Percentiles rank a stretch among this genome's conserved stretches.
These are phyloP conservation scores for Chaenocephalus aceratus DNA, from an alignment of 2,113 vertebrate genomes.

Conservation along the genomic window DNA sequence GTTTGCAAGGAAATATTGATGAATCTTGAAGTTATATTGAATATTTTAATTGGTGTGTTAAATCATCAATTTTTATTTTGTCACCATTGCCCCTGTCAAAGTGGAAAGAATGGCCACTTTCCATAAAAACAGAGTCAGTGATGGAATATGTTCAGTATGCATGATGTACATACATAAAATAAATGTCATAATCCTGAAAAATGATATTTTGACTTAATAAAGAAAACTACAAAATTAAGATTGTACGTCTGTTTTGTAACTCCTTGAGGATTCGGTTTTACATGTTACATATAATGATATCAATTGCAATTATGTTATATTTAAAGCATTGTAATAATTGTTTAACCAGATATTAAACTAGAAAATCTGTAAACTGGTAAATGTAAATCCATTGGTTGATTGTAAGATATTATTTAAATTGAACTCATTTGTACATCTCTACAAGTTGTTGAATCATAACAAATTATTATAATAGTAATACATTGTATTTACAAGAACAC, in stretches of 20 bases:
- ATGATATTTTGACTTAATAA: constrained; percentile 67
- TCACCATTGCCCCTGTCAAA: not conserved
- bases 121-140: not conserved
- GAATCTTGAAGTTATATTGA: not conserved
- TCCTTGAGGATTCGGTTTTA: not conserved
- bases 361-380: too few species aligned
- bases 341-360: too few species aligned
- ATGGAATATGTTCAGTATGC: constrained; percentile 32
- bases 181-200: constrained; percentile 39
- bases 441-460: too few species aligned
- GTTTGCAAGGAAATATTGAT: not conserved
- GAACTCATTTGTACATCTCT: too few species aligned
- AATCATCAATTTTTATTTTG: not conserved
- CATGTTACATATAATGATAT: too few species aligned
- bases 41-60: not conserved
- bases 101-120: not conserved
- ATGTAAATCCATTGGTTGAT: too few species aligned
- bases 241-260: not conserved
- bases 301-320: too few species aligned
- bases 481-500: too few species aligned
- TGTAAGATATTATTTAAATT: too few species aligned
- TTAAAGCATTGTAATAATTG: too few species aligned
- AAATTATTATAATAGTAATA: too few species aligned
- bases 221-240: constrained; percentile 32
- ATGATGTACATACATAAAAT: constrained; percentile 31